Evolutionary conservation across 2,797 vertebrate genomes (phyloP), one percentile per base, ranked within the genome.

Genomic region (Brachyrhaphis roseni): DNA sequence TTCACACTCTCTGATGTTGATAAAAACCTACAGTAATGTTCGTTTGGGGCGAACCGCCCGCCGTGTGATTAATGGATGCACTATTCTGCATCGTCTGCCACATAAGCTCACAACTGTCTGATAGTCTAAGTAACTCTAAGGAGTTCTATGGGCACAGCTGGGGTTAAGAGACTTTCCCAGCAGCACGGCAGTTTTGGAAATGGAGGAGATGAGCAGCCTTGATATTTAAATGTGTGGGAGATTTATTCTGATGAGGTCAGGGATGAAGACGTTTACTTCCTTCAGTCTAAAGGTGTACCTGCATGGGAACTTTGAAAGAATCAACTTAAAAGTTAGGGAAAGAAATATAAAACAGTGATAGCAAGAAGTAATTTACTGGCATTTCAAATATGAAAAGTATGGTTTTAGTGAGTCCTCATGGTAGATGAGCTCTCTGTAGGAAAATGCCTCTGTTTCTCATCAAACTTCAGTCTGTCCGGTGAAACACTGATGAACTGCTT

Each of bases 201-300:
- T 74, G n/a, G 73, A 23, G 46, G 31, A 66, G 5, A 23, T 20
- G 18, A 75, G 49, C 75, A 36, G 11, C 12, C 0, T 20, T 80
- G 23, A 34, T 81, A 39, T 87, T 82, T 76, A 79, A 80, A 80
- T 87, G 31, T 70, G 18, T 39, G 31, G 12, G 62, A 70, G 47
- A 68, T 85, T 78, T 10, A 74, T 49, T 20, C 39, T 39, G 64
- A 64, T 57, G 74, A 71, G 28, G 72, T 79, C n/a, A 70, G 34
- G 53, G 46, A 70, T 64, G 74, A 36, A 76, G 72, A 26, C 46
- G 12, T 64, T 78, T 26, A 20, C 36, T 39, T 3, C 62, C 5
- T 55, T 39, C 41, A 64, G 10, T 79, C 8, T 71, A 41, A 84
- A 77, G 55, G n/a, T 18, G 15, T 55, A n/a, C 34, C n/a, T 71